Conservation (phyloP, 2,113 vertebrate genomes). For the Scolopax mira region DNA sequence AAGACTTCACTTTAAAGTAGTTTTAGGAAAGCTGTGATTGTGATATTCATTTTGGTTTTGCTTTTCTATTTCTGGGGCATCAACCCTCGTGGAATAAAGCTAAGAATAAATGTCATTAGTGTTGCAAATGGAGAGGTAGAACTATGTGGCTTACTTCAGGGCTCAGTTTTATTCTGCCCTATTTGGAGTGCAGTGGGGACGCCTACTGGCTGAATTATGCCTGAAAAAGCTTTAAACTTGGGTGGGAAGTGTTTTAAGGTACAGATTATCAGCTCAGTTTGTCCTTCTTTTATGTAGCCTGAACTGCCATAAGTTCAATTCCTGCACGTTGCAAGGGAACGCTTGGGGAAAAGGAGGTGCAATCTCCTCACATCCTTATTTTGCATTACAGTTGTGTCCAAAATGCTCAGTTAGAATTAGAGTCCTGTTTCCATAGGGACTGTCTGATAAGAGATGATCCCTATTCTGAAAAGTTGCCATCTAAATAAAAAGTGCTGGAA, state of each 20-base stretch:
- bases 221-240: neutral
- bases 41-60: neutral
- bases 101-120: neutral
- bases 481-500: neutral
- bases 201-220: neutral
- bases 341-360: neutral
- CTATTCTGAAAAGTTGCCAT: conserved; percentile 5
- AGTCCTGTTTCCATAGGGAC: neutral
- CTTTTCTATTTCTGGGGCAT: neutral
- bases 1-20: neutral
- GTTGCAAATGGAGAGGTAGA: neutral
- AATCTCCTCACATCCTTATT: neutral
- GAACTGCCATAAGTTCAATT: neutral
- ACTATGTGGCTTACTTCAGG: neutral
- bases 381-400: neutral
- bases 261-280: neutral
- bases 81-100: neutral
- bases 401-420: neutral
- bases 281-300: neutral
- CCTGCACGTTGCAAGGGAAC: neutral
- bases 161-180: neutral
- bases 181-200: neutral
- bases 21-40: neutral
- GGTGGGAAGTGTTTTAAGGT: neutral
- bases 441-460: neutral